phyloP scores from a whole-genome alignment of 2,797 vertebrate genomes.

The Acrocephalus scirpaceus region DNA sequence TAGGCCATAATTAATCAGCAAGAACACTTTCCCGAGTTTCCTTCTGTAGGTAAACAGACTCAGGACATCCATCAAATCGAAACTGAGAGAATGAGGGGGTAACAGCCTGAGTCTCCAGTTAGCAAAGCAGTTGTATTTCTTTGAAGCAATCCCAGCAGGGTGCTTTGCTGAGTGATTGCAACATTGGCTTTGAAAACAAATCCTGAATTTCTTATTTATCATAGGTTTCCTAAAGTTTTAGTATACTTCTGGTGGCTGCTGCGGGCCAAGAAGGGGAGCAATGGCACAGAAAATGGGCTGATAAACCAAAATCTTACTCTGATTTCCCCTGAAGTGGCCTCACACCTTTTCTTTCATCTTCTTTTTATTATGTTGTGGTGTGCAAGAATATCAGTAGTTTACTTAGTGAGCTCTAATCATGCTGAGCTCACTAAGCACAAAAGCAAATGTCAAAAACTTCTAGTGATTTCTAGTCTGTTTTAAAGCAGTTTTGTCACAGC shows the following conservation, averaged over 20 bases:
- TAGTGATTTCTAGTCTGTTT: neutral
- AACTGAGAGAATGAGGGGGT: neutral
- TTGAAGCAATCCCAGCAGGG: neutral
- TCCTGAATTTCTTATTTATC: neutral
- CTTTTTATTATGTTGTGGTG: neutral
- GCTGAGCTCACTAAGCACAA: neutral
- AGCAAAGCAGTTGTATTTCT: neutral
- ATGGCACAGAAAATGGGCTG: neutral
- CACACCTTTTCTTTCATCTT: neutral
- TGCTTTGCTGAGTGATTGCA: neutral
- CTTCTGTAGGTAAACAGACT: constrained; percentile 9
- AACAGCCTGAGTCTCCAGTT: neutral
- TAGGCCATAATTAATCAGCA: constrained; percentile 49
- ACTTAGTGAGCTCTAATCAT: neutral
- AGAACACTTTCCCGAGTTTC: neutral
- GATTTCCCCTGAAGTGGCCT: neutral
- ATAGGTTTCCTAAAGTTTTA: neutral
- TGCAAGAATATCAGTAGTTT: neutral
- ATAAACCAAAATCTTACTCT: neutral
- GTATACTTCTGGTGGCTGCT: neutral
- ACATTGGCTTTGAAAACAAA: neutral
- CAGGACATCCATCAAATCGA: neutral
- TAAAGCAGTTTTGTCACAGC: neutral
- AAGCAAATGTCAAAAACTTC: neutral
- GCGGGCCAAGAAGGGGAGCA: neutral